Evolutionary conservation across 2,888 invertebrate species (phyloP).

Genomic region (Parnassius smintheus): DNA sequence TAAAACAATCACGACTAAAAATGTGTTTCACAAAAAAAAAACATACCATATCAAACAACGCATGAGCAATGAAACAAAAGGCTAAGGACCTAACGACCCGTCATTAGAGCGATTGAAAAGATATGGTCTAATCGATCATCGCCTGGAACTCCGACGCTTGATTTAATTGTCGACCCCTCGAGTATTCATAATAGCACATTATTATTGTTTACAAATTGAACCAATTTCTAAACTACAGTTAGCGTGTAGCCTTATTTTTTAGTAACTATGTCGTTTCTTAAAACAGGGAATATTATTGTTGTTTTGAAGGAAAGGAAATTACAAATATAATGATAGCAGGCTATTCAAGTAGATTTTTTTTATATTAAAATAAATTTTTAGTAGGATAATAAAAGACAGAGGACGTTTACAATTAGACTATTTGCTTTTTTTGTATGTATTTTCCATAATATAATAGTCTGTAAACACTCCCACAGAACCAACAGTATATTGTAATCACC

Average conservation of each 20-base stretch:
- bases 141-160: not conserved
- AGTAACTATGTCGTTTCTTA: too few relatives aligned
- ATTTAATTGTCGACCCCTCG: not conserved
- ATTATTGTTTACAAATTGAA: not conserved
- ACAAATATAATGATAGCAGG: too few relatives aligned
- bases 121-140: not conserved
- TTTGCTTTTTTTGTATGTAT: too few relatives aligned
- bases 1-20: not conserved
- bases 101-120: not conserved
- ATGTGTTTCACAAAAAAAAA: not conserved
- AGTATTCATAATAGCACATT: not conserved
- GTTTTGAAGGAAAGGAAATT: too few relatives aligned
- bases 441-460: too few relatives aligned
- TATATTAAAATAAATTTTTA: too few relatives aligned
- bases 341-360: too few relatives aligned
- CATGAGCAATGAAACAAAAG: not conserved
- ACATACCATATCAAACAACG: not conserved
- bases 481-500: too few relatives aligned
- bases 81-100: not conserved
- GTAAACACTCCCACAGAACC: too few relatives aligned
- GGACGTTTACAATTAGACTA: too few relatives aligned
- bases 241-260: not conserved
- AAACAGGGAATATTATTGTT: too few relatives aligned
- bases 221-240: not conserved
- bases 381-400: too few relatives aligned